phyloP scores from a whole-genome alignment of 2,113 vertebrate species.

The Australoheros scitulus region DNA sequence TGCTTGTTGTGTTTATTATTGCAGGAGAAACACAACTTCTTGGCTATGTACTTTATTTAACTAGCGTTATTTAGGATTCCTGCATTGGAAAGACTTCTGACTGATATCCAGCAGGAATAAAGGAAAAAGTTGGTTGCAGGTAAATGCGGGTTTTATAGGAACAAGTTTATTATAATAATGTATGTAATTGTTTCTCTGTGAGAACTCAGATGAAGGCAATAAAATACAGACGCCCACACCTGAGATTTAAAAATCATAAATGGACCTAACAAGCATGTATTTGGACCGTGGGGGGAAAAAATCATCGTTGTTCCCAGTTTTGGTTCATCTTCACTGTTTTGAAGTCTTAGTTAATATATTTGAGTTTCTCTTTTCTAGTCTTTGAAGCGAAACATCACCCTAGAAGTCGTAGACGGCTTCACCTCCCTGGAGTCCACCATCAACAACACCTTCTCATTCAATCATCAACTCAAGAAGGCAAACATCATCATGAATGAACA shows the following conservation, averaged over 20 bases:
- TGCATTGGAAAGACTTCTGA: background rate
- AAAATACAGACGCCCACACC: background rate
- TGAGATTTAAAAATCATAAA: background rate
- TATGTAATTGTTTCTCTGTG: too few relatives aligned
- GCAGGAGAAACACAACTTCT: background rate
- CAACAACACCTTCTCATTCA: too few relatives aligned
- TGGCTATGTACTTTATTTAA: background rate
- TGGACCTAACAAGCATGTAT: background rate
- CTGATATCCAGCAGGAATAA: background rate
- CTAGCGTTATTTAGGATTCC: background rate
- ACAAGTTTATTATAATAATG: background rate
- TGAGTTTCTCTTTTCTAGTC: background rate
- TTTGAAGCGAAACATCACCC: too few relatives aligned
- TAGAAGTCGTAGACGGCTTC: too few relatives aligned
- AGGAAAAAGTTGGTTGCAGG: accelerated
- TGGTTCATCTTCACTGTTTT: too few relatives aligned
- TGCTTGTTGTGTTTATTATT: background rate
- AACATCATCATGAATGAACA: too few relatives aligned
- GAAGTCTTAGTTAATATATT: background rate
- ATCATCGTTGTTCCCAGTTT: background rate
- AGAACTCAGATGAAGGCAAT: too few relatives aligned
- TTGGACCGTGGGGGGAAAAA: background rate
- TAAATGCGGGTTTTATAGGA: background rate
- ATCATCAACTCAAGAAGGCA: too few relatives aligned
- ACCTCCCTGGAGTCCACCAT: too few relatives aligned